Evolutionary conservation across 1,140 invertebrate genomes (phyloP), one percentile per base, ranked within the genome.

Genomic region (Platyscapa corneri): DNA sequence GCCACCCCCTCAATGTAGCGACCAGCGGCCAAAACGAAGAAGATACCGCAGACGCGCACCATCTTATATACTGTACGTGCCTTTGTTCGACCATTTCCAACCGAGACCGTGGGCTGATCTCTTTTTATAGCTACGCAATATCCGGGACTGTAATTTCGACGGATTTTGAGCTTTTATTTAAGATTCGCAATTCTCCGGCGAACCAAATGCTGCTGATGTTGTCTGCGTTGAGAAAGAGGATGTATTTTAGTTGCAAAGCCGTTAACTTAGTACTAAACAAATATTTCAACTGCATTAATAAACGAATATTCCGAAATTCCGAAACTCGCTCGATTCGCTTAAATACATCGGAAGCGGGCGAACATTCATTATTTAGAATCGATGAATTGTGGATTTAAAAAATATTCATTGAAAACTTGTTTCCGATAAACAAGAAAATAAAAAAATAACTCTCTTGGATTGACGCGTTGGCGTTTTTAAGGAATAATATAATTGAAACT

Each of bases 81-180:
- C 53, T 39, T 60, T 60, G 49, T 75, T 60, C 67, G 67, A 74
- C 67, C 80, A 60, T 83, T 53, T 83, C 75, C 18, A 27, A 67
- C 8, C 77, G 30, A 23, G 8, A 34, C 32, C 46, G 46, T n/a
- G 46, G 30, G 75, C n/a, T 75, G 39, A 42, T 75, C 42, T 75
- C 72, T 42, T 56, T 53, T 77, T 77, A 53, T 42, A n/a, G n/a
- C 27, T 49, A 5, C 16, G n/a, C 49, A 32, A 49, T 77, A 53
- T 53, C 46, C 37, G 46, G n/a, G 18, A 12, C 27, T 64, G 56
- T 39, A 64, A n/a, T 42, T 74, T n/a, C 70, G 16, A 1, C 16
- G 8, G 70, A 74, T 37, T 39, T 37, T 23, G 32, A 34, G 34
- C 34, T 70, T 30, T 23, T 23, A n/a, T 23, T 37, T 0, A 23